phyloP scores from a whole-genome alignment of 1,140 invertebrate species.

The Lucilia cuprina region DNA sequence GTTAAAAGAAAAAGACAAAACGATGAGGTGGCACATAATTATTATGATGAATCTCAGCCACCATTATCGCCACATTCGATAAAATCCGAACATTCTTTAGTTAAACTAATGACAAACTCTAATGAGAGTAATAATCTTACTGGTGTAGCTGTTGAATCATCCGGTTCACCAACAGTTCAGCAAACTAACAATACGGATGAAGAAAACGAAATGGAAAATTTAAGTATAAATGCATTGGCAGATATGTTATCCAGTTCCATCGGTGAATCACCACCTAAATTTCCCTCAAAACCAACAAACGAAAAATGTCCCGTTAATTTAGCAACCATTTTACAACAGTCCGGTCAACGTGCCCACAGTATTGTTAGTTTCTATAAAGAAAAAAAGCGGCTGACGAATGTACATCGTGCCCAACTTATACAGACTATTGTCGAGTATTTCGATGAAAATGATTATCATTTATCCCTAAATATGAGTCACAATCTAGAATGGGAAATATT shows the following conservation, averaged over 20 bases:
- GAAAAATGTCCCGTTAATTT: neutral
- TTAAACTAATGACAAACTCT: no score
- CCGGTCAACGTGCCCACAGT: conserved; percentile 42
- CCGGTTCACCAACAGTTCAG: no score
- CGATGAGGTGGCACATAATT: neutral
- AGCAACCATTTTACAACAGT: conserved; percentile 47
- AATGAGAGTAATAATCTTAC: no score
- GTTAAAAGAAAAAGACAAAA: neutral
- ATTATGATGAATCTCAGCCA: neutral
- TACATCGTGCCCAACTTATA: conserved; percentile 50
- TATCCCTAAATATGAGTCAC: conserved; percentile 54
- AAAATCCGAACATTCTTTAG: neutral
- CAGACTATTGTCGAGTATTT: conserved; percentile 55
- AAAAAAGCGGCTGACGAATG: conserved; percentile 45
- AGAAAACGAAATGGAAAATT: neutral
- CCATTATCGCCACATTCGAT: neutral
- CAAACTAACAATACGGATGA: neutral
- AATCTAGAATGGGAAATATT: conserved; percentile 54
- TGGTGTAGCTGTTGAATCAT: no score
- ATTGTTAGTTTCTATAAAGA: conserved; percentile 48
- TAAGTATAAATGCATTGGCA: neutral
- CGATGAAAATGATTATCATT: conserved; percentile 51
- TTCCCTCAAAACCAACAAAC: neutral
- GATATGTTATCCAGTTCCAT: neutral
- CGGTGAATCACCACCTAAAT: neutral